Base-by-base conservation (phyloP, 2,888 invertebrate genomes). In the Penaeus monodon region DNA sequence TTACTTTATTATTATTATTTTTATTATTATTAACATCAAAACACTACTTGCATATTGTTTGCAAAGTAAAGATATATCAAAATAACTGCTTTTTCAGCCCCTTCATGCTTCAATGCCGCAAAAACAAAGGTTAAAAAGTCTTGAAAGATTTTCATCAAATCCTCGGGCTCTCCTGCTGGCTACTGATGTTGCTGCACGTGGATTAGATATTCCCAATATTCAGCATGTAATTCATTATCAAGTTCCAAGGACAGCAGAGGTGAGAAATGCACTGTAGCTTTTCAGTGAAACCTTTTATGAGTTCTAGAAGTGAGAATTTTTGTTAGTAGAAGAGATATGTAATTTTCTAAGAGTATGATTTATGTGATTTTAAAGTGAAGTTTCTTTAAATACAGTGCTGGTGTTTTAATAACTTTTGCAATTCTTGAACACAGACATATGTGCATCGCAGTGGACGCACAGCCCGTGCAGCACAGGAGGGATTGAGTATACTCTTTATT, bases 171-270 rank as follows among this genome's bases (percentile, higher is more conserved):
- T 99, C 14, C 94, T 99, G 88, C 95, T 99, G 6, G 94, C 95
- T 0, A 99, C 98, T 0, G 99, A 99, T 93, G 99, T 99, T 10
- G 99, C 99, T 0, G 98, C 99, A 0, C 94, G 99, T 86, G 99
- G 99, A 0, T 93, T 99, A 76, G 99, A 99, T 93, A 98, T 99
- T 91, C 97, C 97, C 0, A 94, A 95, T 91, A 96, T 99, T 3
- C 95, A 98, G 91, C 98, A 99, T 93, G 99, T 99, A 2, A 94
- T 99, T 89, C 99, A 99, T 92, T 99, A 98, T 93, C 98, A 97
- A 92, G 98, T 99, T 1, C 90, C 90, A 24, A 79, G 88, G 20
- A 90, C 90, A 17, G 89, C 90, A 49, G 90, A 90, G 87, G 90
- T 90, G 80, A 44, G 77, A 65, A 65, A n/a, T 80, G 57, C 57